Evolutionary conservation across 1,140 invertebrate genomes (phyloP), one percentile per base, ranked within the genome.

Genomic region (Gyrodactylus salaris): DNA sequence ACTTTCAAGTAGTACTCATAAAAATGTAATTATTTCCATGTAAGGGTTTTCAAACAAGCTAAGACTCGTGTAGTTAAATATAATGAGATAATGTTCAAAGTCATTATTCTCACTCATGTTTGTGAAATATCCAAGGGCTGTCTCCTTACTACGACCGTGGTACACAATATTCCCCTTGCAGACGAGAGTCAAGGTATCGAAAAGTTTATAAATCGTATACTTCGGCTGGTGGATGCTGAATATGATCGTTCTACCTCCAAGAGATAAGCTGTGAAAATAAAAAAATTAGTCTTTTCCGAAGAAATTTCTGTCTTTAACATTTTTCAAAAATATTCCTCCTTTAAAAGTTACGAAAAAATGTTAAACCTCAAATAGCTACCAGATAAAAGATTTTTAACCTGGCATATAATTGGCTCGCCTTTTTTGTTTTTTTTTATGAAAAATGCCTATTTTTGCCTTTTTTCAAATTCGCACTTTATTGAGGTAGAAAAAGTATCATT

Each of bases 171-270:
- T 75, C 20, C 80, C 80, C 1, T 76, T 72, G 20, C 77, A 78
- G 20, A 81, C 73, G 23, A 81, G 74, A 69, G 78, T 77, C 0
- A 81, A 70, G 1, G 70, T 75, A 73, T 81, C 79, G 77, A 81
- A 81, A 69, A 80, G 74, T 25, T 78, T 76, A 76, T 76, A 81
- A 68, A 81, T 81, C 68, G 79, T 79, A 73, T 77, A 81, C 0
- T 80, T 76, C 23, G 80, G 80, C 75, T 81, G 80, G 75, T 81
- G 80, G 23, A 81, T 81, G 1, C 80, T 80, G 73, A 81, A 79
- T 7, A 81, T 77, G 20, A 81, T 78, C 7, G 79, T 81, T 19
- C 76, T 76, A 26, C 80, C 80, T 68, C 75, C 75, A 7, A 76
- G 20, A 2, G 79, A 75, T 70, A 81, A 74, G 69, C 80, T 81